A percentile compares a stretch with the other conserved stretches of the same genome.
phyloP scores from a whole-genome alignment of 1,140 invertebrate genomes.

The Aradophagus sp. region DNA sequence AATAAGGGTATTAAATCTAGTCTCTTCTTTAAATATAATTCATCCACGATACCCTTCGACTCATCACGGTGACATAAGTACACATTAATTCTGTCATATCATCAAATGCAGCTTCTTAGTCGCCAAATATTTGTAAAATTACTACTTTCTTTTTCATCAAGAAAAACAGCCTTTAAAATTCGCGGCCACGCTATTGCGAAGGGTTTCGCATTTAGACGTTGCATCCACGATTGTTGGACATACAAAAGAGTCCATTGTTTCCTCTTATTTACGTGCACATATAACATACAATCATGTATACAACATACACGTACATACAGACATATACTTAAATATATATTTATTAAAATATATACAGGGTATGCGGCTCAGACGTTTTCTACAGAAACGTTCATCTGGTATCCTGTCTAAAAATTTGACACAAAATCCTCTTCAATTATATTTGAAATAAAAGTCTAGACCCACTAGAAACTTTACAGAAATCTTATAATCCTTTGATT shows the following conservation, averaged over 20 bases:
- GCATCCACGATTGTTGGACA: constrained; percentile 33
- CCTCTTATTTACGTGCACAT: constrained; percentile 23
- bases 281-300: constrained; percentile 30
- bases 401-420: no score
- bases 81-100: background rate
- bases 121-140: background rate
- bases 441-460: no score
- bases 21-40: no score
- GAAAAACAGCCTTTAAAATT: constrained; percentile 23
- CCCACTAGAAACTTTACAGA: no score
- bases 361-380: constrained; percentile 39
- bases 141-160: background rate
- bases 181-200: constrained; percentile 14
- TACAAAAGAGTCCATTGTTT: constrained; percentile 9
- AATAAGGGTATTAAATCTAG: no score
- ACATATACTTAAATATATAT: constrained; percentile 14
- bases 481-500: no score
- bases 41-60: no score
- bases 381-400: no score
- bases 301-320: constrained; percentile 35
- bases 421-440: no score
- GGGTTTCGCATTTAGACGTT: constrained; percentile 26
- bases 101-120: background rate
- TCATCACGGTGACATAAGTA: background rate
- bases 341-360: constrained; percentile 32